Evolutionary conservation across 2,888 invertebrate genomes (phyloP).

Genomic region (Osedax fenrisi): DNA sequence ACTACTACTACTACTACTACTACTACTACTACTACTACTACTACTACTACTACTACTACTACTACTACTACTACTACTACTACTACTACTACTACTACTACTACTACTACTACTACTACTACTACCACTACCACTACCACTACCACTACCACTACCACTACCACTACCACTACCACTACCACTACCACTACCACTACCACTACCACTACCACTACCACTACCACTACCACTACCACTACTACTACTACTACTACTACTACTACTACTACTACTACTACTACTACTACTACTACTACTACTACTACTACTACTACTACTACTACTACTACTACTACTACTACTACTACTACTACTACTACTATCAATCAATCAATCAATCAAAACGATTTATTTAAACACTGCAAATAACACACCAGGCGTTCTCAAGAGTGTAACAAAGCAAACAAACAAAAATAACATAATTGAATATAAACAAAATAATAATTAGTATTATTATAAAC

Average conservation of each 20-base stretch:
- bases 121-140: slow-evolving; percentile 19
- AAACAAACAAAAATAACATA: no score
- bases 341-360: slow-evolving; percentile 19
- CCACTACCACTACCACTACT: slow-evolving; percentile 13
- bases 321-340: slow-evolving; percentile 19
- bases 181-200: slow-evolving; percentile 11
- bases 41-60: slow-evolving; percentile 30
- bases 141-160: slow-evolving; percentile 13
- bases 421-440: no score
- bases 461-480: no score
- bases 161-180: slow-evolving; percentile 8
- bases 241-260: slow-evolving; percentile 16
- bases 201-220: slow-evolving; percentile 12
- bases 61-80: slow-evolving; percentile 30
- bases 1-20: slow-evolving; percentile 30
- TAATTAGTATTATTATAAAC: no score
- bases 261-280: slow-evolving; percentile 19
- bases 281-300: slow-evolving; percentile 19
- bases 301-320: slow-evolving; percentile 18
- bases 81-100: slow-evolving; percentile 30
- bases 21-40: slow-evolving; percentile 30
- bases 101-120: slow-evolving; percentile 30
- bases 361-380: no score
- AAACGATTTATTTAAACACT: no score
- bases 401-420: no score